A percentile compares a stretch with the other conserved stretches of the same genome.
Conservation (phyloP, 1,140 invertebrate species). For the Nomia melanderi region DNA sequence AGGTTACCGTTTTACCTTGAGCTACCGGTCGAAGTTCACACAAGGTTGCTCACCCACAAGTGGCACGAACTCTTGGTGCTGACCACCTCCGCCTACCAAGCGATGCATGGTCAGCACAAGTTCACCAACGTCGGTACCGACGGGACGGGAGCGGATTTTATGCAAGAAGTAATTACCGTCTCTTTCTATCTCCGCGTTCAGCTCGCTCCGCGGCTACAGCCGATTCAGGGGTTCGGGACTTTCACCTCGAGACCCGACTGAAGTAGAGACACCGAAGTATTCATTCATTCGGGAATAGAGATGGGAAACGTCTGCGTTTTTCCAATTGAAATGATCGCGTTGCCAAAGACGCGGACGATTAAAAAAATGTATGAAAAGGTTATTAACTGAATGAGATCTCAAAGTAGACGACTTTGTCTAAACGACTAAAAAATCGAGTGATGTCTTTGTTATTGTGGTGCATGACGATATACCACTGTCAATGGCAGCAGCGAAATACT, state of each 20-base stretch:
- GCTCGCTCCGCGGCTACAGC: not conserved
- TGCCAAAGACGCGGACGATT: too few species aligned
- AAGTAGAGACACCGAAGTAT: too few species aligned
- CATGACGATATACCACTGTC: too few species aligned
- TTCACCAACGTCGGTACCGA: constrained; percentile 78
- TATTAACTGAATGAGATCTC: too few species aligned
- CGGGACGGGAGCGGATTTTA: constrained; percentile 86
- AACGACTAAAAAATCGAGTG: too few species aligned
- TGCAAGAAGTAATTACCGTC: constrained; percentile 85
- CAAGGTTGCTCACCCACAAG: constrained; percentile 96
- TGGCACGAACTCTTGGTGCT: constrained; percentile 98
- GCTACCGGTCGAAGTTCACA: constrained; percentile 96
- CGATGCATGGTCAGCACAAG: constrained; percentile 89
- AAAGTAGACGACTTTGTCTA: too few species aligned
- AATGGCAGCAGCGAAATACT: too few species aligned
- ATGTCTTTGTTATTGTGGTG: too few species aligned
- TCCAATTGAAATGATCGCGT: too few species aligned
- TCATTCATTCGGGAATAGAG: too few species aligned
- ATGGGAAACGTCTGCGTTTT: too few species aligned
- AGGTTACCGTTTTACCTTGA: constrained; percentile 97
- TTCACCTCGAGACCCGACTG: constrained; percentile 12
- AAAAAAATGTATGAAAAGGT: too few species aligned
- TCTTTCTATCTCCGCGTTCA: constrained; percentile 3
- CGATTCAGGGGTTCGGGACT: constrained; percentile 4
- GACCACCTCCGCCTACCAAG: constrained; percentile 95